Evolutionary conservation across 1,140 invertebrate genomes (phyloP).

Genomic region (Trinorchestia longiramus): DNA sequence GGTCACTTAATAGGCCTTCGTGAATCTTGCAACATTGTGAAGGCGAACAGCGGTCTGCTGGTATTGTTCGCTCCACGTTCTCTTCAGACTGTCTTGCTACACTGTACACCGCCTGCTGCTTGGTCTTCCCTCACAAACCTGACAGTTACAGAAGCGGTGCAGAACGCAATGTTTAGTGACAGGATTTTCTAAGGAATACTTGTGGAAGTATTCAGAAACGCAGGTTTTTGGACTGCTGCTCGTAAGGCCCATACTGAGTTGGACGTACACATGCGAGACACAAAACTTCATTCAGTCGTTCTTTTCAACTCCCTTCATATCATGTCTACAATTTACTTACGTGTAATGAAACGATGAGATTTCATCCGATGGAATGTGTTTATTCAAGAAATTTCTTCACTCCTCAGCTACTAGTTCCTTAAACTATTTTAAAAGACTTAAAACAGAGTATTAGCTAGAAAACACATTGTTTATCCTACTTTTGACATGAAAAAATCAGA

Average conservation of each 20-base stretch:
- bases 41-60: neutral
- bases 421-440: neutral
- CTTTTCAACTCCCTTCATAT: neutral
- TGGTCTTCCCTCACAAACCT: neutral
- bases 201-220: neutral
- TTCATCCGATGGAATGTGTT: neutral
- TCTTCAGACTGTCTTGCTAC: neutral
- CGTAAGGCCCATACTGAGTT: neutral
- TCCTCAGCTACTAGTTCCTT: neutral
- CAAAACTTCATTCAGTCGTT: neutral
- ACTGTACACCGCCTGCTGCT: too few relatives aligned
- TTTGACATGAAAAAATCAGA: neutral
- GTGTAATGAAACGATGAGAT: neutral
- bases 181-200: neutral
- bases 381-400: neutral
- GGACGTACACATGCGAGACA: neutral
- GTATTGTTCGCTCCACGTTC: neutral
- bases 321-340: neutral
- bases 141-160: neutral
- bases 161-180: neutral
- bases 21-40: slow-evolving; percentile 32
- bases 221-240: neutral
- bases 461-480: neutral
- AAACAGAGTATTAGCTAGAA: neutral
- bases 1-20: slow-evolving; percentile 31